These are phyloP conservation scores for Chanos chanos DNA, from an alignment of 2,797 vertebrate species.

Conservation along the genomic window DNA sequence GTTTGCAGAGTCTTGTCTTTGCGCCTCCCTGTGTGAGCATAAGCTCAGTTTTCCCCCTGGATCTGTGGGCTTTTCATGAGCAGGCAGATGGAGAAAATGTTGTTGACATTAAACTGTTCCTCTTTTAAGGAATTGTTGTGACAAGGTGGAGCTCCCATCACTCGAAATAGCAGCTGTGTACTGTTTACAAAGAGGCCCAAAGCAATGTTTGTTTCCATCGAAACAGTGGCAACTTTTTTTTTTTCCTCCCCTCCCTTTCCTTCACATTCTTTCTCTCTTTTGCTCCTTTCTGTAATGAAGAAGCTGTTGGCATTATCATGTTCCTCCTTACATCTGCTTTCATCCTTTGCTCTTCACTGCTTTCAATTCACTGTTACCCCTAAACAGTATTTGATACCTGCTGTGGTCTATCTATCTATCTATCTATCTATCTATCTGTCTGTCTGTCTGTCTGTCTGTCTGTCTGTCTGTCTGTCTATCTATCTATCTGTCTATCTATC, in stretches of 20 bases:
- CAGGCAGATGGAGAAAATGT: constrained; percentile 77
- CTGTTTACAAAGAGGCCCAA: constrained; percentile 75
- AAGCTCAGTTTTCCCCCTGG: constrained; percentile 64
- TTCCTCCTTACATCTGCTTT: constrained; percentile 67
- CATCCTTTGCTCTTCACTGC: constrained; percentile 55
- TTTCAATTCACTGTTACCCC: constrained; percentile 22
- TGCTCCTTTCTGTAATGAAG: constrained; percentile 59
- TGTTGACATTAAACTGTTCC: constrained; percentile 82
- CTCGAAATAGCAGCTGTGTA: constrained; percentile 76
- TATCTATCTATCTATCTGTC: no score
- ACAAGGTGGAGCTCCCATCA: constrained; percentile 80
- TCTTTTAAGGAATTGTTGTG: constrained; percentile 80
- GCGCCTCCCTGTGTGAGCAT: constrained; percentile 56
- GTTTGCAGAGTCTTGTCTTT: constrained; percentile 50
- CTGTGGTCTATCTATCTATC: no score
- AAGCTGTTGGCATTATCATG: constrained; percentile 65
- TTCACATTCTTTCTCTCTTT: constrained; percentile 34
- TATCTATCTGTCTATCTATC: no score
- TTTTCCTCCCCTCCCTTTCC: neutral
- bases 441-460: neutral
- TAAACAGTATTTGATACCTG: neutral
- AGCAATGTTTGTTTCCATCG: constrained; percentile 76
- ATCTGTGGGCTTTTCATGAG: constrained; percentile 68
- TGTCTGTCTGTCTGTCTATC: no score
- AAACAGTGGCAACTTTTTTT: constrained; percentile 66